phyloP scores from a whole-genome alignment of 2,888 invertebrate species.

The Phragmatobia fuliginosa region DNA sequence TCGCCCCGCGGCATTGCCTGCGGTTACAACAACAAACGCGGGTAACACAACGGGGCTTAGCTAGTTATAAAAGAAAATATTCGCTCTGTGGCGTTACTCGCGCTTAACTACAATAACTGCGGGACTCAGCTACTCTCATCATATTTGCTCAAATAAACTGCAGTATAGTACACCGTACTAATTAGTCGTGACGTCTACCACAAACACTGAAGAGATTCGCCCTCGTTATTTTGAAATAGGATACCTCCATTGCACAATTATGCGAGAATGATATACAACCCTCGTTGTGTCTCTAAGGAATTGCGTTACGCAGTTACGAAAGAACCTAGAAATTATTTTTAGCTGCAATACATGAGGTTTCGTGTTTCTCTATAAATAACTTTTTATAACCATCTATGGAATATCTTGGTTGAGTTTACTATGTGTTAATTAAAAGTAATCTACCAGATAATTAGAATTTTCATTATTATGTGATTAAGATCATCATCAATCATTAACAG shows the following conservation, averaged over 20 bases:
- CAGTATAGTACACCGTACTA: too few relatives aligned
- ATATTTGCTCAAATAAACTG: background rate
- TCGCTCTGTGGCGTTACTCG: too few relatives aligned
- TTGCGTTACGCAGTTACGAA: conserved; percentile 17
- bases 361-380: conserved; percentile 15
- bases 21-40: too few relatives aligned
- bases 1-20: too few relatives aligned
- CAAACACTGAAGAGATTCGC: background rate
- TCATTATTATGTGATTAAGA: too few relatives aligned
- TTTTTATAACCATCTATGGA: background rate
- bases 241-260: conserved; percentile 23
- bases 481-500: too few relatives aligned
- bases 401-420: background rate
- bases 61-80: too few relatives aligned
- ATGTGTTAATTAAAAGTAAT: background rate
- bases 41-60: too few relatives aligned
- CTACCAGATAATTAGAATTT: background rate
- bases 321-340: conserved; percentile 20
- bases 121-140: too few relatives aligned
- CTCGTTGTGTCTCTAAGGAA: conserved; percentile 13
- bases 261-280: conserved; percentile 15
- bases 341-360: conserved; percentile 9
- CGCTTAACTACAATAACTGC: too few relatives aligned
- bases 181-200: background rate
- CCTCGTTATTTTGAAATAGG: conserved; percentile 28